Base-by-base conservation (phyloP, 1,140 invertebrate genomes). In the Diorhabda sublineata region DNA sequence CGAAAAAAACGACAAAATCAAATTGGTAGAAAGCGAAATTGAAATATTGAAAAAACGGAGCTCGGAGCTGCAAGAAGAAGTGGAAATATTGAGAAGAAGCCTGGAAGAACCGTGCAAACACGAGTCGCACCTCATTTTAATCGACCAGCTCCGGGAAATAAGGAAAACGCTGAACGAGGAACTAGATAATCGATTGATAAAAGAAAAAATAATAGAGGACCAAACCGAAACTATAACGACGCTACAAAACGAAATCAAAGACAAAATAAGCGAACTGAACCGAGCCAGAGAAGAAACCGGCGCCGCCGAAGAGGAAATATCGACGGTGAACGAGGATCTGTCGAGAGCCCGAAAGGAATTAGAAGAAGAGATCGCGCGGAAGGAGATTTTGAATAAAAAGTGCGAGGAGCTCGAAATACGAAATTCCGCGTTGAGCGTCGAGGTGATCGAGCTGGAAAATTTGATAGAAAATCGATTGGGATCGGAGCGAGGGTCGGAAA, bases 181-280 rank as follows among this genome's bases (percentile, higher is more conserved):
- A 71, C 67, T 69, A 47, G 73, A 77, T 9, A 76, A 72, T 11
- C 42, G 71, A 44, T 59, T 73, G 44, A 43, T 74, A 2, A 76
- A 77, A 70, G 74, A 77, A 66, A 77, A 77, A 69, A 75, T 77
- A 66, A 75, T 77, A 8, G 52, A 72, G 58, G 76, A 75, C 60
- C 76, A 77, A 70, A 69, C 70, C 6, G 56, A 73, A 9, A 74
- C 73, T 9, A 77, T 76, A 42, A n/a, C 64, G 3, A 65, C 72
- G 43, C 45, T 75, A 8, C 72, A 72, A 58, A 68, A 62, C 5
- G 66, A 73, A 61, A 66, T 75, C 4, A 71, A 73, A 63, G 69
- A 72, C 52, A 73, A 71, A 68, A 66, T 69, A 42, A 59, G 4
- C 7, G 66, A 72, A 68, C 45, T 74, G 6, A 70, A 43, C 9